Evolutionary conservation across 2,113 vertebrate genomes (phyloP).

Genomic region (Procavia capensis): DNA sequence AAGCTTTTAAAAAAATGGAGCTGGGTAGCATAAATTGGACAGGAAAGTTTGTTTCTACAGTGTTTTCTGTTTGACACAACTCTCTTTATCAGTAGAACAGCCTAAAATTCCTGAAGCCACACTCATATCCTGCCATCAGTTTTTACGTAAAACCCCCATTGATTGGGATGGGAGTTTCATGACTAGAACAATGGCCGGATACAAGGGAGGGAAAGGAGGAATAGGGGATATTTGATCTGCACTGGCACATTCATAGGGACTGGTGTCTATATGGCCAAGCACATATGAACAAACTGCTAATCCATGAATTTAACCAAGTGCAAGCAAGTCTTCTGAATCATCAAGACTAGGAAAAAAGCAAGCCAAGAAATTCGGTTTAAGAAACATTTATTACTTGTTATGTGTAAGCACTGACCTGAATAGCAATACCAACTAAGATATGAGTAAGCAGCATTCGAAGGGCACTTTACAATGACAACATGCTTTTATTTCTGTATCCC

Average conservation of each 20-base stretch:
- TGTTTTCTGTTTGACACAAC: slow-evolving; percentile 68
- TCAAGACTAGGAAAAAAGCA: not conserved
- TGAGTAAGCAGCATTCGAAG: not conserved
- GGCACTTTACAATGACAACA: not conserved
- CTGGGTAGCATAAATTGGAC: not conserved
- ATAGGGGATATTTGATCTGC: slow-evolving; percentile 56
- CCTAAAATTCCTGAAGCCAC: slow-evolving; percentile 80
- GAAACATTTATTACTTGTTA: not conserved
- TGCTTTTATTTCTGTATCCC: not conserved
- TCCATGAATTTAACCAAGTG: not conserved
- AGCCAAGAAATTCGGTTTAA: not conserved
- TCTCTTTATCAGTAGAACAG: slow-evolving; percentile 79
- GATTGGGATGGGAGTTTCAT: slow-evolving; percentile 78
- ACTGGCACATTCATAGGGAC: not conserved
- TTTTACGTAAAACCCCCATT: slow-evolving; percentile 82
- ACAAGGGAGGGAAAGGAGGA: slow-evolving; percentile 65
- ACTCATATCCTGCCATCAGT: slow-evolving; percentile 81
- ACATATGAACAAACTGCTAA: not conserved
- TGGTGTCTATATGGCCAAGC: slow-evolving; percentile 8
- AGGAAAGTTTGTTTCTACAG: slow-evolving; percentile 52
- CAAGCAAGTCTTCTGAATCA: slow-evolving; percentile 8
- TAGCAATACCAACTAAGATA: not conserved
- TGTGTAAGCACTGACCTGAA: not conserved
- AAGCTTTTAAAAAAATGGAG: not conserved
- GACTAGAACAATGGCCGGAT: slow-evolving; percentile 80